Evolutionary conservation across 2,888 invertebrate genomes (phyloP), one percentile per base, ranked within the genome.

Genomic region (Caradrina clavipalpis): DNA sequence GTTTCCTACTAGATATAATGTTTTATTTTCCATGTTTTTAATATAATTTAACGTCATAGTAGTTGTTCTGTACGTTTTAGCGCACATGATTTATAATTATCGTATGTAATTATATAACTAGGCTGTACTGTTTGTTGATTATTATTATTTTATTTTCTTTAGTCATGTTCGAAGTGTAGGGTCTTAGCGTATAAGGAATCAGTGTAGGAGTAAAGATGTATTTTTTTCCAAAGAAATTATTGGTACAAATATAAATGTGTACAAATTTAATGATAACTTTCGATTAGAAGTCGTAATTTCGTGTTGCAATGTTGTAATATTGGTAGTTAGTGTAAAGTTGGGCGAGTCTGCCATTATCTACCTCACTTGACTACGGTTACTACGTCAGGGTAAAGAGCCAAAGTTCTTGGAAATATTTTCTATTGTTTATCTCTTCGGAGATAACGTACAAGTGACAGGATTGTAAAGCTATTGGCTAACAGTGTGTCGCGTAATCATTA

Each of bases 1-100:
- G 96, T 96, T 96, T 95, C 96, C 96, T 96, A 96, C 87, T 96
- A 96, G 95, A 82, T 91, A 89, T 95, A 95, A 92, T 88, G 90
- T 92, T 93, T 85, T 94, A 91, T 93, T 94, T 94, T 91, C 85
- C 87, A 92, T 89, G 92, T 94, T 93, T 82, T 93, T 86, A 85
- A 88, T 88, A 87, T 89, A 85, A 89, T 89, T 89, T 86, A 86
- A 87, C 82, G 81, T 85, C 87, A 85, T 83, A 83, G 81, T 85
- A 85, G 84, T 89, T 91, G 91, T 93, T 92, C 89, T 87, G 78
- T 86, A 91, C 88, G 90, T 92, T 92, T 89, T 91, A 90, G 92
- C 94, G 92, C 94, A 93, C 94, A 93, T 88, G 86, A 87, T 88
- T 88, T 88, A 88, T 87, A 83, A 89, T 87, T 82, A 87, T 87